Evolutionary conservation across 2,797 vertebrate species (phyloP).

Genomic region (Paratrypauchen microcephalus): DNA sequence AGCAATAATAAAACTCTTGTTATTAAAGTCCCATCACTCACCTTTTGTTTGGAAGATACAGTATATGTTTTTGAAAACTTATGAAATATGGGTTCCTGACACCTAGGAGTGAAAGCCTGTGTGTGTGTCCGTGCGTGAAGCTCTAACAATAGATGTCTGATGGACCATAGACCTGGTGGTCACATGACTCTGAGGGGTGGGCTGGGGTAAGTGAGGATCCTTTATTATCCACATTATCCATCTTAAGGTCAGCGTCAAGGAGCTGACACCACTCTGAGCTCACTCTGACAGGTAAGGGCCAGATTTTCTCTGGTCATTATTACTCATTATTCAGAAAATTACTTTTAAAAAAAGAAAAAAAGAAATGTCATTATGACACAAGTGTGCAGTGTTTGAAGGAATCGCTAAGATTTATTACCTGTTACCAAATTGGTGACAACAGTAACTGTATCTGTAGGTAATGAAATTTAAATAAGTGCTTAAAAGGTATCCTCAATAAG

Average conservation of each 20-base stretch:
- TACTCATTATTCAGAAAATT: background rate
- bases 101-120: conserved; percentile 37
- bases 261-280: conserved; percentile 39
- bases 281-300: conserved; percentile 67
- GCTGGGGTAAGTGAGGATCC: conserved; percentile 59
- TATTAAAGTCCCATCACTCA: background rate
- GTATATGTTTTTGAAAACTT: conserved; percentile 13
- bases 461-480: background rate
- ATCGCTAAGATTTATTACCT: background rate
- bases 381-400: background rate
- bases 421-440: too few species aligned
- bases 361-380: background rate
- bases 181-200: conserved; percentile 72
- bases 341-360: background rate
- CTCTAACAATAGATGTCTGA: conserved; percentile 76
- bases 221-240: conserved; percentile 62
- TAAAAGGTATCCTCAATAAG: background rate
- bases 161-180: conserved; percentile 63
- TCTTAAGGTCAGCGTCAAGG: conserved; percentile 55
- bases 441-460: background rate
- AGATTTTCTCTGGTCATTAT: background rate
- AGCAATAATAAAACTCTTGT: conserved; percentile 78
- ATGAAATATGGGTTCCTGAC: conserved; percentile 37
- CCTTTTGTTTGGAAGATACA: conserved; percentile 18
- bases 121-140: conserved; percentile 11